phyloP scores from a whole-genome alignment of 1,140 invertebrate genomes.

The Macrobrachium rosenbergii region DNA sequence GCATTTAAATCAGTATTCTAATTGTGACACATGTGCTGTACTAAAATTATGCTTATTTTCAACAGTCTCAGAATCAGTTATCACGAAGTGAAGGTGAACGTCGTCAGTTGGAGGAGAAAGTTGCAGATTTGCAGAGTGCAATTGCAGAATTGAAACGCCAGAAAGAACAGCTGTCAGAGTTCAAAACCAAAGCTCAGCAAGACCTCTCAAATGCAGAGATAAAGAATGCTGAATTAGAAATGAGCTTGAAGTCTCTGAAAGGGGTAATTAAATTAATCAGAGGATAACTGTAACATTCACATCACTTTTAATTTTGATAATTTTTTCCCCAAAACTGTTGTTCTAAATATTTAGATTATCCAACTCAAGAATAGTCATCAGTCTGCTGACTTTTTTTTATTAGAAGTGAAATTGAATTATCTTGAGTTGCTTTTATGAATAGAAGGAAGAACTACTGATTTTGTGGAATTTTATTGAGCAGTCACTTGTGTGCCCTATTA shows the following conservation, averaged over 20 bases:
- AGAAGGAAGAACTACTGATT: too few species aligned
- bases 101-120: slow-evolving; percentile 63
- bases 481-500: too few species aligned
- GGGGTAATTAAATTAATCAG: slow-evolving; percentile 48
- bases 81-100: slow-evolving; percentile 61
- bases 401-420: too few species aligned
- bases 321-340: neutral
- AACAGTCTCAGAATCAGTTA: slow-evolving; percentile 60
- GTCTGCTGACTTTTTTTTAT: too few species aligned
- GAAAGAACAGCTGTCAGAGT: slow-evolving; percentile 61
- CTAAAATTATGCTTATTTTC: neutral
- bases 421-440: too few species aligned
- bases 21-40: too few species aligned
- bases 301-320: neutral
- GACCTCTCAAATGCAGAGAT: slow-evolving; percentile 65
- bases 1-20: neutral
- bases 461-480: too few species aligned
- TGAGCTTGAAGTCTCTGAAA: slow-evolving; percentile 64
- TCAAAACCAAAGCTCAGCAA: slow-evolving; percentile 63
- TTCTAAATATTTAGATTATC: too few species aligned
- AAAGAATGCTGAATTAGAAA: slow-evolving; percentile 64
- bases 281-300: neutral
- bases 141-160: slow-evolving; percentile 58
- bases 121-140: slow-evolving; percentile 58
- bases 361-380: too few species aligned